Percentiles rank a stretch among this genome's conserved stretches.
Evolutionary conservation across 2,113 vertebrate species (phyloP).

Genomic region (Sinocyclocheilus anophthalmus): DNA sequence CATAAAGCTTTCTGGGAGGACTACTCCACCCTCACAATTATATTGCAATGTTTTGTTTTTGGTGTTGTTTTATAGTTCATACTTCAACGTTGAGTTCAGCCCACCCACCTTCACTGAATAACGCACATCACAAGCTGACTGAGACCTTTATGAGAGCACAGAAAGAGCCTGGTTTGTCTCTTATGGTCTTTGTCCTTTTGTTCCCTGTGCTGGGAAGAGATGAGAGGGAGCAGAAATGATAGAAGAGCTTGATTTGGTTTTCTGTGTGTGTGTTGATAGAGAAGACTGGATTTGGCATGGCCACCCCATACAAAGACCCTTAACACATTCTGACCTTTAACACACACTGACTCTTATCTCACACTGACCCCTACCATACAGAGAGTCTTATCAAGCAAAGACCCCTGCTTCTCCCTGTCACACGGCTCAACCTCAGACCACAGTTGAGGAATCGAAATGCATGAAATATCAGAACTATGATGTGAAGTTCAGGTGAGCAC

Average conservation of each 20-base stretch:
- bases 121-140: conserved; percentile 20
- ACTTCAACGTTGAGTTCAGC: not conserved
- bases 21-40: conserved; percentile 28
- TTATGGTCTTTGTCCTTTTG: conserved; percentile 52
- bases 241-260: conserved; percentile 27
- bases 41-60: conserved; percentile 58
- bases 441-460: not conserved
- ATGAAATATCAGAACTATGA: not conserved
- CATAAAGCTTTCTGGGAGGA: conserved; percentile 25
- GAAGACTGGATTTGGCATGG: conserved; percentile 2
- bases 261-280: not conserved
- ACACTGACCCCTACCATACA: conserved; percentile 2
- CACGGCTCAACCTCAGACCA: not conserved
- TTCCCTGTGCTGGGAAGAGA: conserved; percentile 33
- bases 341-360: conserved; percentile 29
- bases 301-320: conserved; percentile 20
- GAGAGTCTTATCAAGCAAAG: conserved; percentile 18
- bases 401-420: conserved; percentile 15
- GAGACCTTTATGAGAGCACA: conserved; percentile 57
- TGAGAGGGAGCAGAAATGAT: conserved; percentile 8
- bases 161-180: conserved; percentile 50
- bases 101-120: not conserved
- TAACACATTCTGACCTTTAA: conserved; percentile 21
- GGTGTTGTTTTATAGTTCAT: conserved; percentile 17
- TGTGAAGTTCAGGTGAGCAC: not conserved